Conservation (phyloP, 2,113 vertebrate species). For the Vimba vimba region DNA sequence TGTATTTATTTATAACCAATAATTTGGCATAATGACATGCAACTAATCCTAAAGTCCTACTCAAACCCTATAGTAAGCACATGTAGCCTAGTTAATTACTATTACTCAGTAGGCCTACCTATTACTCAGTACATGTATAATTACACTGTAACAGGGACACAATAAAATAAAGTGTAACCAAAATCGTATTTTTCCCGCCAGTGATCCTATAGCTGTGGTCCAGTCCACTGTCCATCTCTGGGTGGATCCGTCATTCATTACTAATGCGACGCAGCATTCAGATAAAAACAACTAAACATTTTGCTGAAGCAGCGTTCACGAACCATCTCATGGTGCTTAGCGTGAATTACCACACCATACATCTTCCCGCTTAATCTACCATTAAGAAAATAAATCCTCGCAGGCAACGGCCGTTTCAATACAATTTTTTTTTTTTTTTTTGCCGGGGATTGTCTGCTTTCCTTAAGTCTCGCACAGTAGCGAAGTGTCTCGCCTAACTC, state of each 20-base stretch:
- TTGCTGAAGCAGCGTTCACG: not conserved
- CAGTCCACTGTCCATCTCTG: not conserved
- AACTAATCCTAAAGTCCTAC: too few relatives aligned
- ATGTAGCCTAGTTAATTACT: too few relatives aligned
- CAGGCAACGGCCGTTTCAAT: slow-evolving; percentile 20
- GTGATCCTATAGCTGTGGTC: not conserved
- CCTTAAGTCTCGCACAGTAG: slow-evolving; percentile 33
- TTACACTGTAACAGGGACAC: too few relatives aligned
- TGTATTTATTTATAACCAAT: too few relatives aligned
- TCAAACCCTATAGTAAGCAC: too few relatives aligned
- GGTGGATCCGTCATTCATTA: not conserved
- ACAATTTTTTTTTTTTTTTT: not conserved
- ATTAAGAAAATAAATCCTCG: slow-evolving; percentile 40
- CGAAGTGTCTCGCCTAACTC: slow-evolving; percentile 35
- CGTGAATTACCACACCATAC: slow-evolving; percentile 20
- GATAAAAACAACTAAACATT: slow-evolving; percentile 27
- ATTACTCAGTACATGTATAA: too few relatives aligned
- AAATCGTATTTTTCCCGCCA: too few relatives aligned
- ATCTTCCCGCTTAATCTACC: slow-evolving; percentile 30
- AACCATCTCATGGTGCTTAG: slow-evolving; percentile 35
- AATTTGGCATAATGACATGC: too few relatives aligned
- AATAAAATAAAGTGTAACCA: too few relatives aligned
- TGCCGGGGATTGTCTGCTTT: slow-evolving; percentile 14
- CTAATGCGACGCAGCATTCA: not conserved
- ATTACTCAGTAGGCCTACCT: too few relatives aligned